phyloP scores from a whole-genome alignment of 2,888 invertebrate genomes.

The Norana najaformis region DNA sequence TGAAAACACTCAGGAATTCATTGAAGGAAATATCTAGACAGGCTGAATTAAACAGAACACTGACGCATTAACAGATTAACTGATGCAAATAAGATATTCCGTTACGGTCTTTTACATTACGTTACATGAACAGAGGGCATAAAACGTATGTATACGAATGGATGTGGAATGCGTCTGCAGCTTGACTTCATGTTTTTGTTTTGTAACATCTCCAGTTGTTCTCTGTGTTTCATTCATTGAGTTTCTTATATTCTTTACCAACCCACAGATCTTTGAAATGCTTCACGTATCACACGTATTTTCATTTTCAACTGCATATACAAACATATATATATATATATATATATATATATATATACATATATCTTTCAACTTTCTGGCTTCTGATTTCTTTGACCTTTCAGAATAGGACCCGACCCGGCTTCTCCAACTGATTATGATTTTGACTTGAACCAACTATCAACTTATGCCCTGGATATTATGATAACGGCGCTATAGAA shows the following conservation, averaged over 20 bases:
- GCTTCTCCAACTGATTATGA: too few relatives aligned
- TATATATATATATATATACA: background rate
- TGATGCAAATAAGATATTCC: background rate
- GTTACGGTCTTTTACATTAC: background rate
- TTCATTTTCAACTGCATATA: too few relatives aligned
- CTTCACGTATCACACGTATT: too few relatives aligned
- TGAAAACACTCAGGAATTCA: background rate
- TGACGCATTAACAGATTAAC: background rate
- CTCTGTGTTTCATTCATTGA: background rate
- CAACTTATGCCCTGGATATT: too few relatives aligned
- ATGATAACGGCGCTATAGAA: too few relatives aligned
- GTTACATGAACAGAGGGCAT: too few relatives aligned
- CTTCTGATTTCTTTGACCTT: too few relatives aligned
- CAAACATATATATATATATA: background rate
- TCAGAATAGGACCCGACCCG: too few relatives aligned
- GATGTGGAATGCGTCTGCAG: too few relatives aligned
- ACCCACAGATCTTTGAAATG: background rate
- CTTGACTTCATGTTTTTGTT: background rate
- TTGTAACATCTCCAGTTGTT: background rate
- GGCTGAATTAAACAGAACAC: background rate
- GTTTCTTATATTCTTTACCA: background rate
- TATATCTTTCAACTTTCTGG: too few relatives aligned
- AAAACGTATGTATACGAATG: too few relatives aligned
- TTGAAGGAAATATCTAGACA: background rate
- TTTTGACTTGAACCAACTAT: too few relatives aligned